Evolutionary conservation across 1,140 invertebrate genomes (phyloP).

Genomic region (Phthorimaea operculella): DNA sequence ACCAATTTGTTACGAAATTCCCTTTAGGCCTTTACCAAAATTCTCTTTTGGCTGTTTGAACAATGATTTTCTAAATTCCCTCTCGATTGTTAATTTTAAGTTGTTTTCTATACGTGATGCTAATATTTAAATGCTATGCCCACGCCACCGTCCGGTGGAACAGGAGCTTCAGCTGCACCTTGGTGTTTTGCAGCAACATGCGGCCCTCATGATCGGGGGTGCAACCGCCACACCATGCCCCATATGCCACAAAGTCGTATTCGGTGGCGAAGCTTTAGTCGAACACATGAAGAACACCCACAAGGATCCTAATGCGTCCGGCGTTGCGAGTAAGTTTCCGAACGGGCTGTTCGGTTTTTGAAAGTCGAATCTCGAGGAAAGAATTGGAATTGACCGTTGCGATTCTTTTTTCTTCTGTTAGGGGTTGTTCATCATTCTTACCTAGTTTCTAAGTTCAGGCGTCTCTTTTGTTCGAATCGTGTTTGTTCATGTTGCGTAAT

Average conservation of each 20-base stretch:
- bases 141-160: conserved; percentile 50
- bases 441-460: conserved; percentile 23
- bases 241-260: conserved; percentile 92
- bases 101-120: conserved; percentile 37
- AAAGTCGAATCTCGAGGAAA: conserved; percentile 21
- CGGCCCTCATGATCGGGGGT: conserved; percentile 87
- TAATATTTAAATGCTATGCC: conserved; percentile 61
- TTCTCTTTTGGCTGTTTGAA: conserved; percentile 19
- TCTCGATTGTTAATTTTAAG: conserved; percentile 29
- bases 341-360: conserved; percentile 34
- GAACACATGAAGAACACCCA: conserved; percentile 96
- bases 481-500: conserved; percentile 8
- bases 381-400: conserved; percentile 31
- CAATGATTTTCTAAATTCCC: conserved; percentile 49
- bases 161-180: conserved; percentile 87
- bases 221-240: conserved; percentile 91
- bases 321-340: conserved; percentile 86
- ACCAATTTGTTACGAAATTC: conserved; percentile 15
- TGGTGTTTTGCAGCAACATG: conserved; percentile 93
- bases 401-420: conserved; percentile 32
- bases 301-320: conserved; percentile 89
- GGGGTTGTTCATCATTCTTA: conserved; percentile 14
- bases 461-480: conserved; percentile 36
- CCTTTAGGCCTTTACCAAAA: conserved; percentile 19
- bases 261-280: conserved; percentile 90